Conservation (phyloP, 2,888 invertebrate species). For the Dasysyrphus albostriatus region DNA sequence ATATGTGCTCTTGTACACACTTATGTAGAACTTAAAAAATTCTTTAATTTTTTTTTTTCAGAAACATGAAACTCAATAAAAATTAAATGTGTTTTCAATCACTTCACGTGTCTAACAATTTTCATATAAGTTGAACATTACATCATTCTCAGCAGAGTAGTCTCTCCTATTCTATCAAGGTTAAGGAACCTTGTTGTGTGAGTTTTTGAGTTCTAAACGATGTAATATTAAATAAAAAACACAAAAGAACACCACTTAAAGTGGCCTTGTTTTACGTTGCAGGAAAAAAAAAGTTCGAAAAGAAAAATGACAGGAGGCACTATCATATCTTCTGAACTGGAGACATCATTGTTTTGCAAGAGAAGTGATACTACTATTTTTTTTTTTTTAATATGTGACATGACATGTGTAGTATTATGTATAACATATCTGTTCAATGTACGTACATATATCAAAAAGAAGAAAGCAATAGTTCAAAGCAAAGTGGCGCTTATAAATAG, state of each 20-base stretch:
- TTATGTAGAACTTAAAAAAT: no score
- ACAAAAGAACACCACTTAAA: conserved; percentile 27
- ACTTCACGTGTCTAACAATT: not conserved
- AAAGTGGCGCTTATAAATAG: conserved; percentile 52
- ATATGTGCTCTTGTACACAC: no score
- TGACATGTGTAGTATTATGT: not conserved
- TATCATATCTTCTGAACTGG: conserved; percentile 7
- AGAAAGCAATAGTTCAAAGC: conserved; percentile 5
- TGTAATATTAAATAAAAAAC: conserved; percentile 29
- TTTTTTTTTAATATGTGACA: not conserved
- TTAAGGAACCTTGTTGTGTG: conserved; percentile 38
- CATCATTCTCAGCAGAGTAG: conserved; percentile 5
- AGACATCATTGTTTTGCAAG: not conserved
- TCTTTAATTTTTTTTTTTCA: not conserved
- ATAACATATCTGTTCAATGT: no score
- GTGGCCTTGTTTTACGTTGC: conserved; percentile 21
- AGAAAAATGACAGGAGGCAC: conserved; percentile 6
- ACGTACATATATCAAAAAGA: not conserved
- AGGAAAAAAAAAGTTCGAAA: conserved; percentile 6
- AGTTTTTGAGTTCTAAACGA: conserved; percentile 50
- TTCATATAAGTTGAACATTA: not conserved
- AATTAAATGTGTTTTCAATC: not conserved
- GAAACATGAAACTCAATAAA: not conserved
- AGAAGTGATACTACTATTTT: not conserved
- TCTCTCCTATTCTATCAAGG: conserved; percentile 39